Percentiles rank a stretch among this genome's conserved stretches.
These are phyloP conservation scores for Pachycephus smyrnensis DNA, from an alignment of 2,888 invertebrate species.

Conservation along the genomic window DNA sequence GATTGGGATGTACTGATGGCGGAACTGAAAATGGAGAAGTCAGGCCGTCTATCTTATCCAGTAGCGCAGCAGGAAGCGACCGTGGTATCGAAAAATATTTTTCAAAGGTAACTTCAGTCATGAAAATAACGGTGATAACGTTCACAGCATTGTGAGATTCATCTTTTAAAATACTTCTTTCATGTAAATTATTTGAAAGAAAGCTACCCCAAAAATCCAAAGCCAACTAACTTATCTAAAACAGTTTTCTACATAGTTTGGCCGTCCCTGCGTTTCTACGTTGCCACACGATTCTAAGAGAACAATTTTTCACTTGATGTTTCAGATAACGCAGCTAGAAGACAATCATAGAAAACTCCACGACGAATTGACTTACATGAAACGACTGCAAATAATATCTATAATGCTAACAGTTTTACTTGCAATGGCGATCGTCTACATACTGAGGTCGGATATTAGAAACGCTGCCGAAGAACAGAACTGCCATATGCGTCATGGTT, in stretches of 20 bases:
- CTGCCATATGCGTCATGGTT: slow-evolving; percentile 42
- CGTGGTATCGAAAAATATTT: slow-evolving; percentile 53
- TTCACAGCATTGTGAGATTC: neutral
- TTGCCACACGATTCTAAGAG: neutral
- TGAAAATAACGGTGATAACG: neutral
- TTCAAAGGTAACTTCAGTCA: slow-evolving; percentile 49
- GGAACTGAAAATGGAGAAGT: slow-evolving; percentile 47
- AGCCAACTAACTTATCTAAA: neutral
- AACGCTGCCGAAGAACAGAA: slow-evolving; percentile 45
- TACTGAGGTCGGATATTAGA: slow-evolving; percentile 64
- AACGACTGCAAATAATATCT: slow-evolving; percentile 69
- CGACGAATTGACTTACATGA: slow-evolving; percentile 68
- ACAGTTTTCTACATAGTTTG: neutral
- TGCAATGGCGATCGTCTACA: slow-evolving; percentile 65
- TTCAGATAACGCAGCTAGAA: slow-evolving; percentile 65
- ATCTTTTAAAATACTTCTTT: neutral
- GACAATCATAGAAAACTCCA: slow-evolving; percentile 68
- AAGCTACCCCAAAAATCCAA: too few species aligned
- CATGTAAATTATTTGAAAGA: neutral
- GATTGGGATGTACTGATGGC: slow-evolving; percentile 76
- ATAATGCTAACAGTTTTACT: slow-evolving; percentile 67
- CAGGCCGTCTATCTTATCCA: slow-evolving; percentile 40
- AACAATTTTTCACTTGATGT: slow-evolving; percentile 20
- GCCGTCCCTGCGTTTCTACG: neutral
- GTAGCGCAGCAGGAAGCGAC: slow-evolving; percentile 43